Conservation (phyloP, 2,888 invertebrate species). For the Epinotia nisella region DNA sequence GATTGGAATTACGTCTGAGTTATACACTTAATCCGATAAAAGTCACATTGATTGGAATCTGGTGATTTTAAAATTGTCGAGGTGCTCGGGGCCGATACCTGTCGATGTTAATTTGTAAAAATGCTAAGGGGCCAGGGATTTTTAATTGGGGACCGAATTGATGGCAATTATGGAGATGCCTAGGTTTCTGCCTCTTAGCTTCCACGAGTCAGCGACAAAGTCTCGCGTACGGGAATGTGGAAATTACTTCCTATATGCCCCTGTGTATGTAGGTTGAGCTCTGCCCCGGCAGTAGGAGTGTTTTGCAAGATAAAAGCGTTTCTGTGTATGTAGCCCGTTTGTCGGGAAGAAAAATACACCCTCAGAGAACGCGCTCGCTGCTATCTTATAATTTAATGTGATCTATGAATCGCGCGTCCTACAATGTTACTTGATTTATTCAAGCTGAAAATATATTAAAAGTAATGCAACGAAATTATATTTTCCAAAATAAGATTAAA, state of each 20-base stretch:
- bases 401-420: slow-evolving; percentile 17
- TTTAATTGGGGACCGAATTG: slow-evolving; percentile 18
- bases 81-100: slow-evolving; percentile 10
- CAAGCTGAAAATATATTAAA: neutral
- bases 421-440: slow-evolving; percentile 1
- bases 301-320: slow-evolving; percentile 43
- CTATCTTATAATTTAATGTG: slow-evolving; percentile 28
- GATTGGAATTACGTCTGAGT: slow-evolving; percentile 42
- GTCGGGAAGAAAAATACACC: slow-evolving; percentile 41
- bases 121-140: slow-evolving; percentile 4
- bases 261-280: slow-evolving; percentile 22
- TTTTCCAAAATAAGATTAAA: neutral
- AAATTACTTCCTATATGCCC: slow-evolving; percentile 1
- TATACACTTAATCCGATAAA: slow-evolving; percentile 44
- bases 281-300: slow-evolving; percentile 27
- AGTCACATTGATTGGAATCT: slow-evolving; percentile 44
- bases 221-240: slow-evolving; percentile 19
- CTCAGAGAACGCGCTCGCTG: slow-evolving; percentile 9
- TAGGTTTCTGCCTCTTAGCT: neutral
- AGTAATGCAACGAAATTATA: neutral
- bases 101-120: slow-evolving; percentile 30
- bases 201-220: neutral
- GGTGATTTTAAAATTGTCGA: slow-evolving; percentile 41
- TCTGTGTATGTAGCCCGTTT: slow-evolving; percentile 38
- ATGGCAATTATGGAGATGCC: slow-evolving; percentile 2